Evolutionary conservation across 2,888 invertebrate species (phyloP), one percentile per base, ranked within the genome.

Genomic region (Achlya flavicornis): DNA sequence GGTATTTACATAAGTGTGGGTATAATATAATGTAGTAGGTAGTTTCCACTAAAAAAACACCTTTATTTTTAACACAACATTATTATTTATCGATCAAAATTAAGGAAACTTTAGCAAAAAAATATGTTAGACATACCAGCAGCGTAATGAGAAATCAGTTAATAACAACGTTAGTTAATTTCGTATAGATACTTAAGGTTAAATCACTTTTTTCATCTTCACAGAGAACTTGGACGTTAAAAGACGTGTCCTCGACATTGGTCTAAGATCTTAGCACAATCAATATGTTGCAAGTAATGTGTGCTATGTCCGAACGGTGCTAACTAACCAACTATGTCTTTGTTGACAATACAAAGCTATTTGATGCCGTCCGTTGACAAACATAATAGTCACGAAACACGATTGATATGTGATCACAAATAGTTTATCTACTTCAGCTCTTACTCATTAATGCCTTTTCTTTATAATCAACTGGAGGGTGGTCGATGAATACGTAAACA

Each of bases 281-380:
- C 43, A 48, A 48, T 48, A 16, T 53, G 53, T 64, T 65, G 41
- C 58, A 35, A 61, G 38, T 57, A 33, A 64, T 66, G 67, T 43
- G 43, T 60, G 63, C 58, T 60, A 70, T n/a, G 63, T 59, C 57
- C 61, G 14, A 61, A 60, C 35, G 48, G 59, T 64, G 41, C 16
- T 58, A 68, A 60, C 16, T 57, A 68, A 60, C 43, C 57, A 60
- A 63, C 58, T 48, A 63, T 53, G 16, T 19, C 16, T 38, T 73
- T 75, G 69, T 77, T 77, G 74, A 74, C 70, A 62, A 64, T 62
- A 35, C 33, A 46, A 60, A 72, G 70, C 65, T 73, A 76, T 75
- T 74, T 66, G 62, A 64, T 74, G 72, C n/a, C 53, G 19, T 48
- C 58, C 64, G 57, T 58, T 61, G 53, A 19, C 19, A 53, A 53